Base-by-base conservation (phyloP, 2,888 invertebrate genomes). In the Athrips mouffetella region DNA sequence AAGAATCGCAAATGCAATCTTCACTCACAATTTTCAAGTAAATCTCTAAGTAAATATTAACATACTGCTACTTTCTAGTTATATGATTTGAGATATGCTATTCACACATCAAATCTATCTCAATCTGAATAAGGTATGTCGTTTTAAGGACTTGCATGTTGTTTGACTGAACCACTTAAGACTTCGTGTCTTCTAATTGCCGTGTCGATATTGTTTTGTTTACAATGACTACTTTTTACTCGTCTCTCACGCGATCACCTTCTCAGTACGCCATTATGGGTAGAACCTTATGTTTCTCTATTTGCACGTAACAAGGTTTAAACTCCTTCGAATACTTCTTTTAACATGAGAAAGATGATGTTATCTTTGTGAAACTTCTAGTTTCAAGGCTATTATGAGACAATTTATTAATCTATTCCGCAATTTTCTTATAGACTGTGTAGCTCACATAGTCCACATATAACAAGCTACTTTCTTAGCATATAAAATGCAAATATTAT, bases 101-200 rank as follows among this genome's bases (percentile, higher is more conserved):
- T n/a, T n/a, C n/a, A n/a, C n/a, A n/a, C n/a, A n/a, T n/a, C n/a
- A n/a, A n/a, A n/a, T n/a, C n/a, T n/a, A n/a, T n/a, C 20, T 37
- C 35, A 18, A 15, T 35, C 2, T n/a, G n/a, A n/a, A 35, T 16
- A 10, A 10, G 27, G n/a, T n/a, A 10, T 7, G 27, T 7, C 2
- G n/a, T 10, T 16, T 35, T 20, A 7, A 20, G 20, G 16, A 15
- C 35, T 20, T 37, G 37, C 18, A 37, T 37, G 37, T 3, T 37
- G 37, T 20, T 13, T 21, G 11, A 18, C 21, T 21, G 11, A 18
- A 18, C 20, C 18, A 21, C 20, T 37, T 37, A 1, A 11, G n/a
- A 18, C 42, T n/a, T 18, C 18, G 29, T 18, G 5, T 84, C 82
- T 84, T 82, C 81, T 80, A 80, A 83, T 80, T 83, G 76, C 59